A percentile compares a stretch with the other conserved stretches of the same genome.
Conservation (phyloP, 2,888 invertebrate species). For the Epistrophe grossulariae region DNA sequence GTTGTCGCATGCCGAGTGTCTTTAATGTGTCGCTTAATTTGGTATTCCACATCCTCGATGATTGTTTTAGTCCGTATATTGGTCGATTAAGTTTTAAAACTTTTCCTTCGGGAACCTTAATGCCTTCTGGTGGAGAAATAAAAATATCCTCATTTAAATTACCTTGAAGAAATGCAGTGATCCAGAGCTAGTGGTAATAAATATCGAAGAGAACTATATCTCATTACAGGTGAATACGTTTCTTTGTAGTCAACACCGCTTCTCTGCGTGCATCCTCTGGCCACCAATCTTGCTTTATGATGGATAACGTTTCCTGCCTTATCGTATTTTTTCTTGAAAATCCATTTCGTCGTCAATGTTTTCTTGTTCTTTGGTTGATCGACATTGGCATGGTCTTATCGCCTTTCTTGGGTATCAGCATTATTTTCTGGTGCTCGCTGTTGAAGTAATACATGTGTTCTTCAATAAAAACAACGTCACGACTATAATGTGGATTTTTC, state of each 20-base stretch:
- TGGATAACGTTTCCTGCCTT: neutral
- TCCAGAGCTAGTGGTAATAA: neutral
- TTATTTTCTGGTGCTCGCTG: too few relatives aligned
- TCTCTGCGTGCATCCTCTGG: constrained; percentile 1
- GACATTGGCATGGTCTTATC: too few relatives aligned
- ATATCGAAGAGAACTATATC: constrained; percentile 4
- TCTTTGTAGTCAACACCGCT: neutral
- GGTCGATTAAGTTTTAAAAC: constrained; percentile 52
- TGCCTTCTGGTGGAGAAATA: constrained; percentile 45
- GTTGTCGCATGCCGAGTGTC: constrained; percentile 5
- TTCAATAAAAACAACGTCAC: too few relatives aligned
- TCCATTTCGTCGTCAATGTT: constrained; percentile 17
- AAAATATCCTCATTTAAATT: constrained; percentile 28
- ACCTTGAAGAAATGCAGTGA: constrained; percentile 9
- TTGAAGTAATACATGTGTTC: too few relatives aligned
- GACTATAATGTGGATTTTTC: too few relatives aligned
- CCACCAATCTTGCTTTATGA: constrained; percentile 10
- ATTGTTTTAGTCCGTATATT: constrained; percentile 54
- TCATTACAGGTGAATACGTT: neutral
- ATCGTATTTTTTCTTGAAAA: constrained; percentile 16
- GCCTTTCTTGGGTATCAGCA: too few relatives aligned
- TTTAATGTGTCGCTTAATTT: neutral
- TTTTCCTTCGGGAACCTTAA: constrained; percentile 33
- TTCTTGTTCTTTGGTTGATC: constrained; percentile 17
- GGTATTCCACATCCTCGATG: constrained; percentile 34